These are phyloP conservation scores for Hecatera dysodea DNA, from an alignment of 2,888 invertebrate genomes.

Conservation along the genomic window DNA sequence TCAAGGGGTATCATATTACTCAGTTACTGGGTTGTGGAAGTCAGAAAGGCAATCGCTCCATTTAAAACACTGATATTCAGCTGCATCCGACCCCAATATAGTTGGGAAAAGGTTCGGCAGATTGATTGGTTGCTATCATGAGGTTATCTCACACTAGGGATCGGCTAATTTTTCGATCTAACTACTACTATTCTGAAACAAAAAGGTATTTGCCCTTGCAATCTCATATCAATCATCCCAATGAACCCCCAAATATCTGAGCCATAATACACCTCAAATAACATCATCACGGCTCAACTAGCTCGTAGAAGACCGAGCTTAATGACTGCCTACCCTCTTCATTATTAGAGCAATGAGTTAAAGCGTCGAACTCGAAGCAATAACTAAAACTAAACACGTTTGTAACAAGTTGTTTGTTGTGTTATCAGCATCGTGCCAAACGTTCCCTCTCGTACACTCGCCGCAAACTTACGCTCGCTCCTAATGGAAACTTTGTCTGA, in stretches of 20 bases:
- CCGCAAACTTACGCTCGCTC: constrained; percentile 86
- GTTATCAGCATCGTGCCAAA: constrained; percentile 89
- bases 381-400: constrained; percentile 91
- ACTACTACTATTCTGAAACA: too few relatives aligned
- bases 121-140: too few relatives aligned
- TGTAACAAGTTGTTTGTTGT: constrained; percentile 91
- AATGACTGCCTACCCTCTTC: constrained; percentile 86
- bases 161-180: too few relatives aligned
- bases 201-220: neutral
- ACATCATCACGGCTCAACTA: constrained; percentile 56
- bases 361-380: constrained; percentile 89
- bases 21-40: too few relatives aligned
- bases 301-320: constrained; percentile 77
- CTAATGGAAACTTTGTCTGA: constrained; percentile 89
- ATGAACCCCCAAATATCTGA: neutral
- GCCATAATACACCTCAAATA: constrained; percentile 31
- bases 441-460: constrained; percentile 85
- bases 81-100: too few relatives aligned
- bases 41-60: too few relatives aligned
- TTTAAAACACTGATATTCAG: too few relatives aligned
- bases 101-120: too few relatives aligned
- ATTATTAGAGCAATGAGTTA: constrained; percentile 89
- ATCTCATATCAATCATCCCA: neutral
- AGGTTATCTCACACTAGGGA: too few relatives aligned
- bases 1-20: too few relatives aligned